Conservation (phyloP, 2,888 invertebrate species). For the Synergus umbraculus region DNA sequence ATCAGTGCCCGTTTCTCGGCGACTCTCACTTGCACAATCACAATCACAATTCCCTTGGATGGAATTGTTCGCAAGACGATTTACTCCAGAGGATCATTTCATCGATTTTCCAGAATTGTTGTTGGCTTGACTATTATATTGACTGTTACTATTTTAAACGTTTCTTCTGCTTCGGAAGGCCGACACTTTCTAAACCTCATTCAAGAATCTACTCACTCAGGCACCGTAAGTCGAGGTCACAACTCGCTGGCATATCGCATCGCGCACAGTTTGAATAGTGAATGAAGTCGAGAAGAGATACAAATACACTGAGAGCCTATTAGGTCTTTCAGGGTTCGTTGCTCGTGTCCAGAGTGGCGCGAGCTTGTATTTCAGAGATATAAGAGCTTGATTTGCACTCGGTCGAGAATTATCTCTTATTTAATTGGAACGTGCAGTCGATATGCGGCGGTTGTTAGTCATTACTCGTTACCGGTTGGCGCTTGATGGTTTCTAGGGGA, state of each 20-base stretch:
- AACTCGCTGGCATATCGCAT: constrained; percentile 39
- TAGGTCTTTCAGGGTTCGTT: constrained; percentile 17
- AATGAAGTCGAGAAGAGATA: constrained; percentile 25
- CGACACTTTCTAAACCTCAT: constrained; percentile 37
- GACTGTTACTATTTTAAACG: background rate
- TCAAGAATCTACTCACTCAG: constrained; percentile 39
- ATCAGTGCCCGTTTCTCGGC: background rate
- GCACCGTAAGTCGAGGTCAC: constrained; percentile 34
- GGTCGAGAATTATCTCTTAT: constrained; percentile 21
- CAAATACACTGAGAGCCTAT: constrained; percentile 7
- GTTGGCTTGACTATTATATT: background rate
- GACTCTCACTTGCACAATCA: background rate
- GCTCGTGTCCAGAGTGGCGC: constrained; percentile 17
- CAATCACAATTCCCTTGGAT: constrained; percentile 9
- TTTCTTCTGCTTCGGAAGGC: background rate
- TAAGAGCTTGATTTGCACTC: constrained; percentile 38
- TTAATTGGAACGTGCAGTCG: constrained; percentile 28
- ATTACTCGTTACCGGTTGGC: constrained; percentile 48
- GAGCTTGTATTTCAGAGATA: constrained; percentile 35
- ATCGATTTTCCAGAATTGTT: constrained; percentile 11
- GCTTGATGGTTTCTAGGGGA: constrained; percentile 42
- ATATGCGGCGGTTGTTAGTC: constrained; percentile 9
- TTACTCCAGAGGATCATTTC: background rate
- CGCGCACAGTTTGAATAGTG: constrained; percentile 39
- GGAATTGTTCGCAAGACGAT: constrained; percentile 11